phyloP scores from a whole-genome alignment of 1,140 invertebrate species.

The Drosophila pachea region DNA sequence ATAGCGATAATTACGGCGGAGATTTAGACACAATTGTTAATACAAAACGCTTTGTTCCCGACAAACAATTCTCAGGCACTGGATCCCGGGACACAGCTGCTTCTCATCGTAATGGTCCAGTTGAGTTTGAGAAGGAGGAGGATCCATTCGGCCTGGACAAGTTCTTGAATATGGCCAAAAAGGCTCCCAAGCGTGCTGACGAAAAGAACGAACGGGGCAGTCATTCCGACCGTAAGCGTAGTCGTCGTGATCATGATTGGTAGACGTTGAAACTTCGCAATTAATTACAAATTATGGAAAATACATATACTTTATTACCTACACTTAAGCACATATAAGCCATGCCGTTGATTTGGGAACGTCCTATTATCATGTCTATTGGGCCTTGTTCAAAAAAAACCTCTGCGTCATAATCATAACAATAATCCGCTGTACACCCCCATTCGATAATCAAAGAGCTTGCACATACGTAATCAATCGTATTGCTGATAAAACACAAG shows the following conservation, averaged over 20 bases:
- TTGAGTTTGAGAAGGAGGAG: slow-evolving; percentile 96
- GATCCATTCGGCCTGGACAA: slow-evolving; percentile 99
- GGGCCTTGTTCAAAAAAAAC: no score
- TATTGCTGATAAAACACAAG: no score
- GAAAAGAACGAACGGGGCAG: slow-evolving; percentile 65
- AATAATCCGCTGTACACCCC: no score
- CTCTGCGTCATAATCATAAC: no score
- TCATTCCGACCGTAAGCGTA: slow-evolving; percentile 61
- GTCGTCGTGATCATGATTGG: slow-evolving; percentile 51
- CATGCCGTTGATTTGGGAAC: no score
- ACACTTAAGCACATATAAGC: background rate
- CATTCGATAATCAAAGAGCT: no score
- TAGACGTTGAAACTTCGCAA: slow-evolving; percentile 16
- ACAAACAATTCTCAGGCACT: slow-evolving; percentile 96
- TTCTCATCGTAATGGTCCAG: slow-evolving; percentile 89
- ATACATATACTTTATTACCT: slow-evolving; percentile 4
- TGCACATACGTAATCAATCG: no score
- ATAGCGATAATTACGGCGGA: slow-evolving; percentile 94
- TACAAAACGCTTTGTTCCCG: slow-evolving; percentile 96
- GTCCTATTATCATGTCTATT: no score
- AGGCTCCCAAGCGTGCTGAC: slow-evolving; percentile 81
- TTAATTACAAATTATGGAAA: slow-evolving; percentile 15
- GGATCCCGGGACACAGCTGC: slow-evolving; percentile 82
- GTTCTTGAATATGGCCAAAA: slow-evolving; percentile 97
- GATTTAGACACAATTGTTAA: slow-evolving; percentile 93